Base-by-base conservation (phyloP, 2,888 invertebrate genomes). In the Drosophila parthenogenetica region DNA sequence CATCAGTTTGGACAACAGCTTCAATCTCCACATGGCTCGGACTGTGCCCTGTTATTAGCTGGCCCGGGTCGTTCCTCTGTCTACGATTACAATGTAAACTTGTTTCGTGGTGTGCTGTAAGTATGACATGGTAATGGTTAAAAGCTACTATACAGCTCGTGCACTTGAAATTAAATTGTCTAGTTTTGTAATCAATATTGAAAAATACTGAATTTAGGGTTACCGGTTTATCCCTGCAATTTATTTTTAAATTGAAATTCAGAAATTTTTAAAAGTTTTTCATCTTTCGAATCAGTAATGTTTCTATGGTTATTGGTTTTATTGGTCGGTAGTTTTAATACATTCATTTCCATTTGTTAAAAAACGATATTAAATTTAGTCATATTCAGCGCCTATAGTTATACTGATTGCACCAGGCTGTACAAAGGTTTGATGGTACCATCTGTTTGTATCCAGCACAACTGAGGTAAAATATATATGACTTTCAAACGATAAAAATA, bases 351-450 rank as follows among this genome's bases (percentile, higher is more conserved):
- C 8, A 29, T 2, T 29, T 8, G 8, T 8, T 29, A 8, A 29
- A 29, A 29, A 51, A 22, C 16, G 10, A 22, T 1, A 0, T 8
- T 25, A 0, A 7, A 35, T 40, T 55, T 93, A 98, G 92, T 99
- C 98, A 91, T 96, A 99, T 92, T 99, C 99, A 0, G 98, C 97
- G 35, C 98, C 99, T 81, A 99, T 98, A 0, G 98, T 98, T 84
- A 99, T 97, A 93, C 98, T 99, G 90, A 98, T 95, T 79, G 97
- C 96, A 16, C 96, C 95, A 0, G 97, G 96, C 48, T 97, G 94
- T 64, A 98, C 97, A 81, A 94, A 93, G 0, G 99, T 99, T 90
- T 96, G 95, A 93, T 99, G 99, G 91, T 97, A 99, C 99, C 99
- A 99, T 61, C 96, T 95, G 91, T 99, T 98, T 0, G 98, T 98